These are phyloP conservation scores for Acanthornis magna DNA, from an alignment of 2,797 vertebrate species.

Conservation along the genomic window DNA sequence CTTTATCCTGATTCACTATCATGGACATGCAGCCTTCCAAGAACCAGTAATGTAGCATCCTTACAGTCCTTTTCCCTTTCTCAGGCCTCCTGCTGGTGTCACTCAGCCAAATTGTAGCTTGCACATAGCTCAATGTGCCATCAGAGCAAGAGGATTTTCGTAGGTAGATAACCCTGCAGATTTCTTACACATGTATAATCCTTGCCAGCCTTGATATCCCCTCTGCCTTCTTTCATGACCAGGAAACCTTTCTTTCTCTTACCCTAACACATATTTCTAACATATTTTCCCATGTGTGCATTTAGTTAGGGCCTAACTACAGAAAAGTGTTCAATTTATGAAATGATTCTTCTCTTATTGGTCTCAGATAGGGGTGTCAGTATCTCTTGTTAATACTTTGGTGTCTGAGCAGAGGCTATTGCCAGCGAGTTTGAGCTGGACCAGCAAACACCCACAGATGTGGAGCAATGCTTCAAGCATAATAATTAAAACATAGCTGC, in stretches of 20 bases:
- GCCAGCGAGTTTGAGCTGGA: not conserved
- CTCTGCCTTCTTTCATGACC: not conserved
- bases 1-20: not conserved
- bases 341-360: not conserved
- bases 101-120: not conserved
- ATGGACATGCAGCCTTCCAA: not conserved
- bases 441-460: not conserved
- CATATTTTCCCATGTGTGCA: not conserved
- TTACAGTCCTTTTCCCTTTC: not conserved
- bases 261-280: not conserved
- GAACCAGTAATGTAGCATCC: not conserved
- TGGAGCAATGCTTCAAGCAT: not conserved
- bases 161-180: rapidly evolving
- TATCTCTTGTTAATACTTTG: not conserved
- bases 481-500: not conserved
- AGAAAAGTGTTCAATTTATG: not conserved
- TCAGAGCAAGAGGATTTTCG: not conserved
- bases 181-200: rapidly evolving
- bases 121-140: not conserved
- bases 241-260: not conserved
- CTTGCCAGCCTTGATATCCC: not conserved
- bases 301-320: not conserved
- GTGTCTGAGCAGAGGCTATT: not conserved
- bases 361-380: not conserved
- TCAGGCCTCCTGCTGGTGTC: not conserved